Percentiles rank a stretch among this genome's conserved stretches.
phyloP scores from a whole-genome alignment of 1,140 invertebrate species.

The Rhizoglyphus robini region DNA sequence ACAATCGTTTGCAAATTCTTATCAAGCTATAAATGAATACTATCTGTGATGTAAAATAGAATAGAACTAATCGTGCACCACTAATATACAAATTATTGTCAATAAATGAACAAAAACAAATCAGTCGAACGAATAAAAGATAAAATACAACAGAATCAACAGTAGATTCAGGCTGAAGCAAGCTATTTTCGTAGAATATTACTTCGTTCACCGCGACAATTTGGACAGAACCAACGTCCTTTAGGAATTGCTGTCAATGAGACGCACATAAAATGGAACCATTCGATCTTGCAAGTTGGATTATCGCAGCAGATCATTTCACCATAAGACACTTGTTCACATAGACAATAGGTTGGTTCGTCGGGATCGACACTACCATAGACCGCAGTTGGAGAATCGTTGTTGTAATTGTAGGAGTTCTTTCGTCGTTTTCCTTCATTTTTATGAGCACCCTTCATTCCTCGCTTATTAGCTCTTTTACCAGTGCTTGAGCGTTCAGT shows the following conservation, averaged over 20 bases:
- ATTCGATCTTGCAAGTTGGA: constrained; percentile 44
- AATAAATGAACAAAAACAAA: too few relatives aligned
- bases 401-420: neutral
- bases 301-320: constrained; percentile 47
- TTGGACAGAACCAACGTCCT: constrained; percentile 42
- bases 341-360: constrained; percentile 92
- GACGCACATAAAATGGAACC: constrained; percentile 49
- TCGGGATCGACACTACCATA: constrained; percentile 61
- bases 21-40: too few relatives aligned
- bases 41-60: too few relatives aligned
- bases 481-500: neutral
- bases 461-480: neutral
- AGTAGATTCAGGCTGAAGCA: too few relatives aligned
- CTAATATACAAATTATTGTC: too few relatives aligned
- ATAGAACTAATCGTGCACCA: too few relatives aligned
- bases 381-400: constrained; percentile 41
- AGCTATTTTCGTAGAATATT: constrained; percentile 10
- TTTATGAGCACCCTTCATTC: constrained; percentile 4
- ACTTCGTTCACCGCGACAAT: constrained; percentile 30
- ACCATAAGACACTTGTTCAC: constrained; percentile 49
- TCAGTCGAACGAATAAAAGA: too few relatives aligned
- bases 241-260: constrained; percentile 43
- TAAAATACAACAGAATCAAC: too few relatives aligned
- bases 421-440: neutral
- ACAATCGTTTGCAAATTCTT: too few relatives aligned